Conservation (phyloP, 2,888 invertebrate genomes). For the Sycophila texana region DNA sequence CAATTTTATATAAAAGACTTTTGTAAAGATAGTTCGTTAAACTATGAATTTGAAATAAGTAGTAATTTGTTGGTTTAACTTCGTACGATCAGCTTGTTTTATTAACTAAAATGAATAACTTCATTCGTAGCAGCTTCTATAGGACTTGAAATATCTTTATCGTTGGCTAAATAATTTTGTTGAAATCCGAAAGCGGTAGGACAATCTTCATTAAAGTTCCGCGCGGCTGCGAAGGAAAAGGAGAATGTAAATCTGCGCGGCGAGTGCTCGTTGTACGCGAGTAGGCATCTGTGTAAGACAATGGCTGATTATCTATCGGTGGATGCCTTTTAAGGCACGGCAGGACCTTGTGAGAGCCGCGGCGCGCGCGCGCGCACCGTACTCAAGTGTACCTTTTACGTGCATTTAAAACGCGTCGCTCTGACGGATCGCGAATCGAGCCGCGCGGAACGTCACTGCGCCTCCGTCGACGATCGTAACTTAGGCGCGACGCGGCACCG, state of each 20-base stretch:
- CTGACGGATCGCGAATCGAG: slow-evolving; percentile 14
- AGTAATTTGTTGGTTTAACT: too few relatives aligned
- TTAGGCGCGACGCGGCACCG: slow-evolving; percentile 34
- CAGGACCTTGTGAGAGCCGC: slow-evolving; percentile 3
- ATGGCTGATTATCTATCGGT: slow-evolving; percentile 70
- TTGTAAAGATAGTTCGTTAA: too few relatives aligned
- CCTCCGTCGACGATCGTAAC: slow-evolving; percentile 21
- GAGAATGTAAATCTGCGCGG: slow-evolving; percentile 59
- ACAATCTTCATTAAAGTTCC: slow-evolving; percentile 41
- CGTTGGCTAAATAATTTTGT: too few relatives aligned
- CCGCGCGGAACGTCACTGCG: neutral
- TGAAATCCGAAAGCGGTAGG: slow-evolving; percentile 15
- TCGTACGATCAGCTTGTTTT: too few relatives aligned
- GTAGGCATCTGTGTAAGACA: slow-evolving; percentile 67
- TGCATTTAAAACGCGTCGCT: slow-evolving; percentile 10
- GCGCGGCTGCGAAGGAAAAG: too few relatives aligned
- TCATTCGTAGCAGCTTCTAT: too few relatives aligned
- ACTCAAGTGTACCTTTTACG: slow-evolving; percentile 2
- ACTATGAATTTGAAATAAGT: too few relatives aligned
- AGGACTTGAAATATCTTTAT: too few relatives aligned
- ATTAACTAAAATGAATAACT: too few relatives aligned
- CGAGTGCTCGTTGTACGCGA: slow-evolving; percentile 58
- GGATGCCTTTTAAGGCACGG: slow-evolving; percentile 64
- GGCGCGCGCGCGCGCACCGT: neutral
- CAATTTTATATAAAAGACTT: too few relatives aligned